A percentile compares a stretch with the other conserved stretches of the same genome.
Evolutionary conservation across 2,888 invertebrate species (phyloP).

Genomic region (Gisinianus flammeolus): DNA sequence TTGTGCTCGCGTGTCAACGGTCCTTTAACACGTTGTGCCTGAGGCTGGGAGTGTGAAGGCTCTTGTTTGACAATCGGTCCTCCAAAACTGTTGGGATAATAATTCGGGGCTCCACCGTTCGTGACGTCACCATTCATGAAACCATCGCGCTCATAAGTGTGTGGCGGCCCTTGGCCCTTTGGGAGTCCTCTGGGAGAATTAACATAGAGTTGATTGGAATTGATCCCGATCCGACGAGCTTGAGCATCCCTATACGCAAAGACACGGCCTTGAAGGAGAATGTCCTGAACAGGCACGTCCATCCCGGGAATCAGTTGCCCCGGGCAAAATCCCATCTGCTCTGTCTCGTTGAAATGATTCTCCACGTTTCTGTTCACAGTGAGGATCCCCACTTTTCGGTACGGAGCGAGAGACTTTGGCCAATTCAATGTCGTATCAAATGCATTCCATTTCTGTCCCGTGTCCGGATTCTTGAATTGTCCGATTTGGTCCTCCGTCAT

Average conservation of each 20-base stretch:
- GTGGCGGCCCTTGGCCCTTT: neutral
- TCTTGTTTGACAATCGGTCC: conserved; percentile 72
- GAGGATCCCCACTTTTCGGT: neutral
- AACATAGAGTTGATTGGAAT: conserved; percentile 11
- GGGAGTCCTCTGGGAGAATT: conserved; percentile 18
- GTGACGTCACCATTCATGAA: neutral
- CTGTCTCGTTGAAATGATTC: conserved; percentile 8
- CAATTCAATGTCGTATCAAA: conserved; percentile 7
- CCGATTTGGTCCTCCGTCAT: neutral
- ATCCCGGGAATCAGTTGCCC: neutral
- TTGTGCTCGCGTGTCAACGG: neutral
- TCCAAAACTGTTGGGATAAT: conserved; percentile 87
- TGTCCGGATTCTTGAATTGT: neutral
- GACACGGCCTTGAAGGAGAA: conserved; percentile 11
- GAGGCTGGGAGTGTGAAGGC: no score
- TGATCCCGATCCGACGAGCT: conserved; percentile 15
- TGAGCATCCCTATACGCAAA: conserved; percentile 29
- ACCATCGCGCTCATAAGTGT: neutral
- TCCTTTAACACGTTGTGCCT: neutral
- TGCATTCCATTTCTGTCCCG: neutral
- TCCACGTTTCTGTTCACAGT: neutral
- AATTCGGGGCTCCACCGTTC: conserved; percentile 70
- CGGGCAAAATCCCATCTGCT: neutral
- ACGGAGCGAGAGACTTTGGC: neutral
- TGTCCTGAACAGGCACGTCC: neutral